Percentiles rank a stretch among this genome's conserved stretches.
Conservation (phyloP, 2,888 invertebrate genomes). For the Pharmacophagus antenor region DNA sequence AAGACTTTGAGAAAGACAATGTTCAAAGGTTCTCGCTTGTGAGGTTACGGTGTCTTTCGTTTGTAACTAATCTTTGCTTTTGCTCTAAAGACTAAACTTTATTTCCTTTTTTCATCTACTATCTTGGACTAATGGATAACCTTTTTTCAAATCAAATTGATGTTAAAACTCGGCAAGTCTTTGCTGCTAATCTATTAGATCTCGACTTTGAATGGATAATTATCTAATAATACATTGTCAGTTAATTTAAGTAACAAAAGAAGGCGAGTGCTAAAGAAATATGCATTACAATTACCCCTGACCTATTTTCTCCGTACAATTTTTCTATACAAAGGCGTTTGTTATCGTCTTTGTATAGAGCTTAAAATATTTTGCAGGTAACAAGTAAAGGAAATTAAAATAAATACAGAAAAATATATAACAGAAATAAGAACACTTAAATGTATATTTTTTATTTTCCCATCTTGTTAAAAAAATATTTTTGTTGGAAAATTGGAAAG, state of each 20-base stretch:
- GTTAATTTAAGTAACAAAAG: neutral
- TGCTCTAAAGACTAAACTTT: neutral
- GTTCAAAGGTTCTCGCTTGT: neutral
- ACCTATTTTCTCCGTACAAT: constrained; percentile 10
- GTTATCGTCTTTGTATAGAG: neutral
- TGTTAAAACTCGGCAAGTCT: too few relatives aligned
- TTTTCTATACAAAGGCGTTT: too few relatives aligned
- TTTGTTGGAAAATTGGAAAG: too few relatives aligned
- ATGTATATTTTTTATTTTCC: too few relatives aligned
- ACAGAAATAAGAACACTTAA: too few relatives aligned
- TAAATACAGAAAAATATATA: too few relatives aligned
- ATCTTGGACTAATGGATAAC: neutral
- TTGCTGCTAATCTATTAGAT: too few relatives aligned
- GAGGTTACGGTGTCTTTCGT: neutral
- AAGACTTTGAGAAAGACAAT: neutral
- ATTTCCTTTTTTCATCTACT: neutral
- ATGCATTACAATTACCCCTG: constrained; percentile 8
- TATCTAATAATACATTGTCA: neutral
- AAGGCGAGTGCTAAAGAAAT: neutral
- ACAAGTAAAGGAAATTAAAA: too few relatives aligned
- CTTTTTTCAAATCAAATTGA: too few relatives aligned
- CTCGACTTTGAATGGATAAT: too few relatives aligned
- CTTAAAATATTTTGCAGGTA: neutral
- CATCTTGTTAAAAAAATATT: too few relatives aligned
- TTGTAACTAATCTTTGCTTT: neutral